A percentile compares a stretch with the other conserved stretches of the same genome.
phyloP scores from a whole-genome alignment of 64 coral and sea anemone genomes.

The Astreopora myriophthalma region DNA sequence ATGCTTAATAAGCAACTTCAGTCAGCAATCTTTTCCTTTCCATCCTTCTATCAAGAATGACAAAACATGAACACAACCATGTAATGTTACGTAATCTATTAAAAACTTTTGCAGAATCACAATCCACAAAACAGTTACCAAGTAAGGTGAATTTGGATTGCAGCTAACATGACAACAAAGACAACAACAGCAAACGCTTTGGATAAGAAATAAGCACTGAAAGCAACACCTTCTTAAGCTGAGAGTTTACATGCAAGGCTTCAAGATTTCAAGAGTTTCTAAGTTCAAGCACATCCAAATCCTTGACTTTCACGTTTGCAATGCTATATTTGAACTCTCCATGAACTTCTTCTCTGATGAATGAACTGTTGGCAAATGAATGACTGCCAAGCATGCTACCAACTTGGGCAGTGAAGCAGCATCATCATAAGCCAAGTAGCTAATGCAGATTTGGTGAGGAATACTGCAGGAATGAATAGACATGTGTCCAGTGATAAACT shows the following conservation, averaged over 20 bases:
- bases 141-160: constrained; percentile 42
- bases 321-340: constrained; percentile 36
- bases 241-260: too few species aligned
- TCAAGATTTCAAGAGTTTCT: constrained; percentile 20
- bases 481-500: constrained; percentile 34
- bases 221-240: neutral
- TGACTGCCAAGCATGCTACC: constrained; percentile 42
- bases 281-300: constrained; percentile 24
- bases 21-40: too few species aligned
- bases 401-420: constrained; percentile 7
- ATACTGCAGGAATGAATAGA: constrained; percentile 13
- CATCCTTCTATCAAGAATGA: neutral
- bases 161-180: constrained; percentile 34
- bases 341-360: constrained; percentile 36
- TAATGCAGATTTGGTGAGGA: constrained; percentile 1
- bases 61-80: constrained; percentile 20
- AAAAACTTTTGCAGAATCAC: too few species aligned
- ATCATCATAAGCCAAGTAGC: constrained; percentile 47
- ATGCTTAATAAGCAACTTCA: too few species aligned
- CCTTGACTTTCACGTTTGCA: constrained; percentile 43
- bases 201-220: neutral
- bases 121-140: neutral
- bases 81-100: too few species aligned
- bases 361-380: constrained; percentile 47
- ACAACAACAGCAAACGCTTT: constrained; percentile 31